Evolutionary conservation across 2,113 vertebrate species (phyloP), one percentile per base, ranked within the genome.

Genomic region (Austrofundulus limnaeus): DNA sequence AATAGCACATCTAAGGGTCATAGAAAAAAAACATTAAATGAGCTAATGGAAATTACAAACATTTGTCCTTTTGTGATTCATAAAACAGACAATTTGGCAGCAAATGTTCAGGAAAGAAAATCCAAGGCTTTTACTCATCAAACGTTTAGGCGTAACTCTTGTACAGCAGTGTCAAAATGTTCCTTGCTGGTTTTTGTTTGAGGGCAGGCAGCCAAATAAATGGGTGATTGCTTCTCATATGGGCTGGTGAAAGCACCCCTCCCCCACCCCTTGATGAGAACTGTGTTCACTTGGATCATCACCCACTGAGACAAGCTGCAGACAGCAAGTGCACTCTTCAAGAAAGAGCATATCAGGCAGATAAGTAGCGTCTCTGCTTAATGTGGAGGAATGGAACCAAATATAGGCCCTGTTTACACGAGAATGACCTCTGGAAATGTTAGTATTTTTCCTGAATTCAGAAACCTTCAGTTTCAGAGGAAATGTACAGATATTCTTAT

Each of bases 1-100:
- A 61, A 34, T 47, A 39, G 52, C 66, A 70, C n/a, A n/a, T n/a
- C n/a, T n/a, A n/a, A n/a, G n/a, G 53, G 74, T 70, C 43, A 37
- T 28, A 69, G 16, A 19, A 71, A 54, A 37, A 11, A 67, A 71
- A 21, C n/a, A 23, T 39, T 43, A 19, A 20, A 69, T 77, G 66
- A 84, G 50, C 38, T 84, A 66, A 70, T 46, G 55, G 50, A 85
- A 79, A 77, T 75, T 25, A 68, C 45, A 17, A 80, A 63, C 75
- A 20, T 52, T 43, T 70, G 54, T 17, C 21, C 68, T 53, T 53
- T 5, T 66, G 47, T 68, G 47, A 77, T 42, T 54, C 54, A 24
- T 54, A 20, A 74, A 50, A 46, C 42, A 67, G n/a, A 70, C 5
- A 0, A 50, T 25, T 47, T 75, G 69, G 67, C 51, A 31, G 63